phyloP scores from a whole-genome alignment of 2,113 vertebrate species.

The Mola mola region DNA sequence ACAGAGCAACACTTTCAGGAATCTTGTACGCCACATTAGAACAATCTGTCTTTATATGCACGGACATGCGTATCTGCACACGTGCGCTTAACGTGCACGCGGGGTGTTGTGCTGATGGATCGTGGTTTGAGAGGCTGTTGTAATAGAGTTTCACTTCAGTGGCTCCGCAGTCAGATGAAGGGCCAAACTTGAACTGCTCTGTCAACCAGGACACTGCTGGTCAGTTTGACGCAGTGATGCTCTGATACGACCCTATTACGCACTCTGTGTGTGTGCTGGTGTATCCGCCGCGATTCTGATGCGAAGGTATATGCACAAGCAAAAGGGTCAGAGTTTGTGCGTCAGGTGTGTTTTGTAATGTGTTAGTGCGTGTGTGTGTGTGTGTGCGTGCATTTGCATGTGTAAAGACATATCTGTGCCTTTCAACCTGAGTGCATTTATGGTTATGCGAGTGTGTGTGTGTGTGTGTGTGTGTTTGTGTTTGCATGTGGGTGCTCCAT shows the following conservation, averaged over 20 bases:
- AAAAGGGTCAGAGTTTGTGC: too few relatives aligned
- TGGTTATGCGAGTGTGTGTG: not conserved
- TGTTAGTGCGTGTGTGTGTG: not conserved
- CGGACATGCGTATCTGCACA: not conserved
- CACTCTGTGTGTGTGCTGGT: not conserved
- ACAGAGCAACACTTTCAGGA: conserved; percentile 48
- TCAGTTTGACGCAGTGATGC: conserved; percentile 61
- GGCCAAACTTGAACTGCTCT: conserved; percentile 57
- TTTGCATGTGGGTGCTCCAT: not conserved
- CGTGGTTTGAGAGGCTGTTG: conserved; percentile 56
- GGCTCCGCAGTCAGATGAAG: conserved; percentile 66
- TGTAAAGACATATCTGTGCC: not conserved
- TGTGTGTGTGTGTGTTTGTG: not conserved
- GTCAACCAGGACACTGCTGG: conserved; percentile 47
- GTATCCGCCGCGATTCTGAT: not conserved
- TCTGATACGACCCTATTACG: conserved; percentile 20
- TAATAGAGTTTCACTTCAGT: conserved; percentile 81
- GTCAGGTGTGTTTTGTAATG: too few relatives aligned
- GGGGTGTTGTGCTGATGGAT: conserved; percentile 71
- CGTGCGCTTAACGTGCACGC: conserved; percentile 3
- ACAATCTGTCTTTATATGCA: conserved; percentile 35
- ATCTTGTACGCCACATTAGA: conserved; percentile 42
- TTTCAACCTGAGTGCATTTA: not conserved
- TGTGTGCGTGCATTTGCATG: not conserved
- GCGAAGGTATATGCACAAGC: not conserved